Evolutionary conservation across 2,797 vertebrate species (phyloP).

Genomic region (Schizopygopsis pylzovi): DNA sequence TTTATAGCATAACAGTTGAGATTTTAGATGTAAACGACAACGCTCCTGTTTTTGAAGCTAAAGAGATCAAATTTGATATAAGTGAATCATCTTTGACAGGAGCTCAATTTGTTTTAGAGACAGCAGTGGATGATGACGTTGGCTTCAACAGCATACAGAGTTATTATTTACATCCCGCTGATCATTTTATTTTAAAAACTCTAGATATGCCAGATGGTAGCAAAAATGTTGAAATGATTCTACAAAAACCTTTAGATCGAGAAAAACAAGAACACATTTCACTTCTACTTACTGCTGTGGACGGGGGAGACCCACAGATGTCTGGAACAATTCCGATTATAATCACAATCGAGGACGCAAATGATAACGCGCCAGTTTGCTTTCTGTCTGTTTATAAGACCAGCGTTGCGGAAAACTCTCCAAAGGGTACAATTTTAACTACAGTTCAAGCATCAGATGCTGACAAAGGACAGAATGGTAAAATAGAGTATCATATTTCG

Average conservation of each 20-base stretch:
- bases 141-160: constrained; percentile 72
- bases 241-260: constrained; percentile 74
- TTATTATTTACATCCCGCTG: constrained; percentile 68
- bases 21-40: constrained; percentile 73
- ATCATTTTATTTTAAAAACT: constrained; percentile 69
- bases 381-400: constrained; percentile 68
- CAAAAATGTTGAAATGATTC: constrained; percentile 70
- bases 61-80: constrained; percentile 56
- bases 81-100: constrained; percentile 53
- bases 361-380: constrained; percentile 79
- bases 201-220: constrained; percentile 65
- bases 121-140: constrained; percentile 73
- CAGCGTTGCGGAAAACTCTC: constrained; percentile 70
- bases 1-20: constrained; percentile 68
- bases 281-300: constrained; percentile 71
- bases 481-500: constrained; percentile 71
- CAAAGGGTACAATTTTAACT: constrained; percentile 67
- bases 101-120: constrained; percentile 71
- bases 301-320: constrained; percentile 69
- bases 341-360: constrained; percentile 72
- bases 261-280: constrained; percentile 67
- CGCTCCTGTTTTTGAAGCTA: constrained; percentile 62
- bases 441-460: constrained; percentile 75
- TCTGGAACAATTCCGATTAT: constrained; percentile 73
- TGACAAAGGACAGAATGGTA: constrained; percentile 73